A percentile compares a stretch with the other conserved stretches of the same genome.
phyloP scores from a whole-genome alignment of 2,797 vertebrate species.

The Eurystomus glaucurus region DNA sequence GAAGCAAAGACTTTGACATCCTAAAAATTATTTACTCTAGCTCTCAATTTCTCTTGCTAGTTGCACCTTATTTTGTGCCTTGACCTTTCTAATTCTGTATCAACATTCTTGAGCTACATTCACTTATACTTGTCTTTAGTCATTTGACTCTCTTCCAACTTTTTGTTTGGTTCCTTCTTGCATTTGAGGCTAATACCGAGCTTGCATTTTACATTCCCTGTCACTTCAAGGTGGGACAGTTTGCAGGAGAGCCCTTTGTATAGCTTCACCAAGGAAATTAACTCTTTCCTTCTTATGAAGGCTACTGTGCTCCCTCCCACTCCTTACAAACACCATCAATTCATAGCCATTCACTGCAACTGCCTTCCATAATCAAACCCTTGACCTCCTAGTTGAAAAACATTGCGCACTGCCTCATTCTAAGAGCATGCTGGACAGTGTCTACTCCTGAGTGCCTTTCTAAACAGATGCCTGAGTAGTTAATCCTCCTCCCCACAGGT shows the following conservation, averaged over 20 bases:
- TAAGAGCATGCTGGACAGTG: neutral
- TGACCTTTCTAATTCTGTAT: constrained; percentile 22
- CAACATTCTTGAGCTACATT: neutral
- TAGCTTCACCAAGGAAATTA: neutral
- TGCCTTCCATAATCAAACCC: neutral
- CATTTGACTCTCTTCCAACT: neutral
- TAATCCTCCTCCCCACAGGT: neutral
- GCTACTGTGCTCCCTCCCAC: neutral
- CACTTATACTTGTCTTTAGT: neutral
- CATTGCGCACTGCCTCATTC: neutral
- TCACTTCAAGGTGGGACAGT: neutral
- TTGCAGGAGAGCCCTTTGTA: neutral
- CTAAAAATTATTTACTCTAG: constrained; percentile 31
- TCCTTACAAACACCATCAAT: neutral
- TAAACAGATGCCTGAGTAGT: neutral
- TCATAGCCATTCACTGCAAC: neutral
- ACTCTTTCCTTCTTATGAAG: neutral
- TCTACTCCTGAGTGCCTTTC: neutral
- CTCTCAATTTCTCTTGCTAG: constrained; percentile 15
- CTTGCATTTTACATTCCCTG: neutral
- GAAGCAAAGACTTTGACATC: constrained; percentile 37
- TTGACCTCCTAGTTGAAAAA: neutral
- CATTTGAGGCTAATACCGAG: neutral
- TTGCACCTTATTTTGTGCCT: neutral
- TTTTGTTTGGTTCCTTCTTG: neutral